Evolutionary conservation across 2,888 invertebrate species (phyloP).

Genomic region (Cryptocephalus moraei): DNA sequence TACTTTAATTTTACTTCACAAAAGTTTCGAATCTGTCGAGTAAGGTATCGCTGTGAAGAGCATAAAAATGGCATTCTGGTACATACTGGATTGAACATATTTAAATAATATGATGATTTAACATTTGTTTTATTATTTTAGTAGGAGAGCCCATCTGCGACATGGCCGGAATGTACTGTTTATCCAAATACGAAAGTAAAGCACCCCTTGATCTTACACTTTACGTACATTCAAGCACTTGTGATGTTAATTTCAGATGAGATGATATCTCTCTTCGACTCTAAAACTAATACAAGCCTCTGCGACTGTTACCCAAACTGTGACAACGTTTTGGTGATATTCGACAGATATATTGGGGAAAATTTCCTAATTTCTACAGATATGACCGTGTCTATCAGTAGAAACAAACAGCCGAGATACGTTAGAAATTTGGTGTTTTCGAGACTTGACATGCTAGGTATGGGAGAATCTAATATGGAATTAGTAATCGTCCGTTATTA

Average conservation of each 20-base stretch:
- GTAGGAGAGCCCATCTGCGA: conserved; percentile 28
- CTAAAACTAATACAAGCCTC: not conserved
- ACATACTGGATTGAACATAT: too few relatives aligned
- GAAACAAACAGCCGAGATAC: not conserved
- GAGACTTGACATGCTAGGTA: conserved; percentile 1
- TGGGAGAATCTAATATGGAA: too few relatives aligned
- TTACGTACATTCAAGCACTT: too few relatives aligned
- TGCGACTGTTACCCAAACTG: not conserved
- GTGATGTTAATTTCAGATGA: not conserved
- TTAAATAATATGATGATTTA: too few relatives aligned
- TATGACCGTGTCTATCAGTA: not conserved
- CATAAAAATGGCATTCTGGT: too few relatives aligned
- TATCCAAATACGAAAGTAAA: conserved; percentile 25
- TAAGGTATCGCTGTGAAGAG: too few relatives aligned
- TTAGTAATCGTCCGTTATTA: too few relatives aligned
- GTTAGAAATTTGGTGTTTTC: not conserved
- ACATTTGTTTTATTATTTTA: conserved; percentile 5
- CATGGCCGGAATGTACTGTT: conserved; percentile 30
- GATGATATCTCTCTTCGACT: not conserved
- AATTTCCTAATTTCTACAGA: not conserved
- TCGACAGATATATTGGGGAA: not conserved
- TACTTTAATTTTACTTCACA: too few relatives aligned
- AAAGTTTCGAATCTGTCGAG: too few relatives aligned
- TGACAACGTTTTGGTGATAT: not conserved
- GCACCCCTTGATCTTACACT: not conserved